Evolutionary conservation across 2,888 invertebrate genomes (phyloP), one percentile per base, ranked within the genome.

Genomic region (Volucella inflata): DNA sequence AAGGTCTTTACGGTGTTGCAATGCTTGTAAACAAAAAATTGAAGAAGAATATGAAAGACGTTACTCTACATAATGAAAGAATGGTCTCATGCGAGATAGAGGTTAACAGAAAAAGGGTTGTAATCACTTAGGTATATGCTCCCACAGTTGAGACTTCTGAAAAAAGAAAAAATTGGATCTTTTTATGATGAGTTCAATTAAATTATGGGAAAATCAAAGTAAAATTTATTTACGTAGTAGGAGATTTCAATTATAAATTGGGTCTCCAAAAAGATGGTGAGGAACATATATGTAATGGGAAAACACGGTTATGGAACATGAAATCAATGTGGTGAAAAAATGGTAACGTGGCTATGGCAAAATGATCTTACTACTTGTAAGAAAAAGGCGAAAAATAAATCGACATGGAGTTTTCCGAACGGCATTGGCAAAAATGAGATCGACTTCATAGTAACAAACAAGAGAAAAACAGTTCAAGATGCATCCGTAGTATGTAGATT

Each of bases 401-500:
- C n/a, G n/a, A n/a, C n/a, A n/a, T n/a, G n/a, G n/a, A n/a, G n/a
- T n/a, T n/a, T n/a, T n/a, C n/a, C n/a, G n/a, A n/a, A n/a, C n/a
- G n/a, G n/a, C n/a, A n/a, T n/a, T n/a, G n/a, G n/a, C n/a, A n/a
- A n/a, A n/a, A n/a, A n/a, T n/a, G n/a, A n/a, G n/a, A n/a, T n/a
- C n/a, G n/a, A n/a, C n/a, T n/a, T n/a, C n/a, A n/a, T n/a, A n/a
- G n/a, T n/a, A n/a, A n/a, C 4, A 68, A n/a, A 42, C 21, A 68
- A 57, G 42, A 71, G 59, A 71, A 71, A 0, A 71, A 71, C 48
- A 71, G 48, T 36, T 11, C 50, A 38, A 71, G 59, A 38, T 48
- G 55, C 57, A 14, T 70, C 57, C 21, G 36, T 70, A 14, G 12
- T 59, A 70, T 57, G 59, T 36, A 2, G 21, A 48, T 30, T 2